These are phyloP conservation scores for Protomyctophum bolini DNA, from an alignment of 2,113 vertebrate genomes.

Conservation along the genomic window DNA sequence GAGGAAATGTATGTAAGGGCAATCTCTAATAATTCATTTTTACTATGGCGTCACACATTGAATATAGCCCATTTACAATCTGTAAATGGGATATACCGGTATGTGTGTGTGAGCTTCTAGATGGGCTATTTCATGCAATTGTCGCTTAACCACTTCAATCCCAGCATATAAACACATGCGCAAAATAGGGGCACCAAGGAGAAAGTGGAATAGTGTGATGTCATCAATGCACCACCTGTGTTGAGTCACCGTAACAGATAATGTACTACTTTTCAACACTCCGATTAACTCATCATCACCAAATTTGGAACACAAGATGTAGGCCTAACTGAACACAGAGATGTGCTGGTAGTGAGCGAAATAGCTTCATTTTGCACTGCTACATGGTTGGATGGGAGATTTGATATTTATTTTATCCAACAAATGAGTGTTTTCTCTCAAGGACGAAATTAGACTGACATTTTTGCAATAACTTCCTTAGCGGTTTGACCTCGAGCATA, in stretches of 20 bases:
- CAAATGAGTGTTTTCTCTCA: slow-evolving; percentile 6
- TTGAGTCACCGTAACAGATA: not conserved
- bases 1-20: slow-evolving; percentile 94
- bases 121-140: too few relatives aligned
- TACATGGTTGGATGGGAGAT: not conserved
- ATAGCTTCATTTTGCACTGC: not conserved
- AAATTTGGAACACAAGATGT: not conserved
- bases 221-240: not conserved
- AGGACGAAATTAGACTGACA: slow-evolving; percentile 9
- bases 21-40: slow-evolving; percentile 44
- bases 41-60: too few relatives aligned
- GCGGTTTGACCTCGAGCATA: too few relatives aligned
- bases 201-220: too few relatives aligned
- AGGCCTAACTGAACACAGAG: not conserved
- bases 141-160: too few relatives aligned
- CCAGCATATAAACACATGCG: too few relatives aligned
- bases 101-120: too few relatives aligned
- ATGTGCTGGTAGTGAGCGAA: not conserved
- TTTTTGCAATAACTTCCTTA: slow-evolving; percentile 1
- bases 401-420: not conserved
- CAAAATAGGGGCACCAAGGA: too few relatives aligned
- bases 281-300: not conserved
- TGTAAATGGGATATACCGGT: too few relatives aligned
- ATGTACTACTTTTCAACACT: not conserved
- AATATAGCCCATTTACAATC: too few relatives aligned